Evolutionary conservation across 30 jellyfish, hydroid and myxozoan genomes (phyloP).

Genomic region (Turritopsis dohrnii): DNA sequence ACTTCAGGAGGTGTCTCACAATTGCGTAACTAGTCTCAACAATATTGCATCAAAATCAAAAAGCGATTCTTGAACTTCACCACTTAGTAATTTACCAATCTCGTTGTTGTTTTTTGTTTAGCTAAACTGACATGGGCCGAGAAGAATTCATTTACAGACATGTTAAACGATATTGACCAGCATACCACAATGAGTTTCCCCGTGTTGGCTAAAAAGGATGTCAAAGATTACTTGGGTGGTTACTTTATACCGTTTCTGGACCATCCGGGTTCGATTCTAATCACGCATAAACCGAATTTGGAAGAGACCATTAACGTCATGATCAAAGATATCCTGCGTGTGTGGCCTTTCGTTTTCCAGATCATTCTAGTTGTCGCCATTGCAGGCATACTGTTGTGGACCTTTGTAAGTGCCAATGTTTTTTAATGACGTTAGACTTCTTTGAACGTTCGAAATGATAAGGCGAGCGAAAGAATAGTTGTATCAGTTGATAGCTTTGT

Average conservation of each 20-base stretch:
- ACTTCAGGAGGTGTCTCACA: too few species aligned
- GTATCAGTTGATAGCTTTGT: too few species aligned
- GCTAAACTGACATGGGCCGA: constrained; percentile 5
- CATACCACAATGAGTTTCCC: constrained; percentile 23
- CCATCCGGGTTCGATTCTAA: constrained; percentile 6
- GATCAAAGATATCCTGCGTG: neutral
- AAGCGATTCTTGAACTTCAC: too few species aligned
- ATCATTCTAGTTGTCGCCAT: neutral
- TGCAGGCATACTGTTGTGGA: neutral
- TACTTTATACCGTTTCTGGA: neutral
- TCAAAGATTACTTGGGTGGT: constrained; percentile 10
- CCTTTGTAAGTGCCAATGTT: neutral
- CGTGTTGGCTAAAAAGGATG: constrained; percentile 7
- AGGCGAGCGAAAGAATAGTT: too few species aligned
- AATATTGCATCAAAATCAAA: too few species aligned
- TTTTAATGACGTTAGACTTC: too few species aligned
- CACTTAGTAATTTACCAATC: too few species aligned
- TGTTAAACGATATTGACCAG: constrained; percentile 7
- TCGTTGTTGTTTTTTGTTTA: too few species aligned
- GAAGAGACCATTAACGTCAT: neutral
- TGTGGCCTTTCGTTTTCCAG: neutral
- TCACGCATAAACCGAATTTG: neutral
- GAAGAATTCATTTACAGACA: neutral
- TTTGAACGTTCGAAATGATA: too few species aligned
- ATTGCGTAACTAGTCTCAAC: too few species aligned